Base-by-base conservation (phyloP, 2,113 vertebrate species). In the Tautogolabrus adspersus region DNA sequence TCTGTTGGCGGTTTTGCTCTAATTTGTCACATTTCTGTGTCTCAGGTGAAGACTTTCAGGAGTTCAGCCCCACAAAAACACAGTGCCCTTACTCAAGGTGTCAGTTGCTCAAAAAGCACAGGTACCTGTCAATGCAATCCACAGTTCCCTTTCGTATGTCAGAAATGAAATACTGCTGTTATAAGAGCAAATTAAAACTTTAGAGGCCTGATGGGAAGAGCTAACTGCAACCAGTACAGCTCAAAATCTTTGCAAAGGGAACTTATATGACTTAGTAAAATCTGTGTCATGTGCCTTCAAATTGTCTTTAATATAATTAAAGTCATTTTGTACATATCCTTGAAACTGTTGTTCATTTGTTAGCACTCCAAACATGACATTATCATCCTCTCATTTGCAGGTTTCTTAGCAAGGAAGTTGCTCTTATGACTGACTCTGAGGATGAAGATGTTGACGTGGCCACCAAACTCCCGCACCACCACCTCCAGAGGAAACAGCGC, bases 41-140 rank as follows among this genome's bases (percentile, higher is more conserved):
- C 64, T 3, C 82, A 99, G 97, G 96, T 84, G 96, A 97, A 79
- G 96, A 96, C 79, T 96, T 95, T 63, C 97, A 97, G 72, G 95
- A 96, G 88, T 97, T 97, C 94, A 97, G 94, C 87, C 96, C 96
- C 5, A 96, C 95, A 11, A 95, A 94, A 78, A 95, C 94, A 42
- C 94, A 95, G 75, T 82, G 93, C 22, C 87, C 91, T 54, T 95
- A 92, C 83, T 93, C 94, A 23, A 92, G 91, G 58, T 16, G 56
- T 12, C 81, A 83, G 61, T 60, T 66, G 51, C 62, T 77, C 38
- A 79, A 47, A 21, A 87, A 75, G 44, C 77, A 62, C 74, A 88
- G 88, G 92, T 93, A 77, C 12, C 1, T n/a, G 12, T 55, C 40
- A 13, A 52, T 1, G 7, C 30, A 3, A 1, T 5, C 10, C n/a